phyloP scores from a whole-genome alignment of 2,797 vertebrate genomes.

The Rhinichthys osculus region DNA sequence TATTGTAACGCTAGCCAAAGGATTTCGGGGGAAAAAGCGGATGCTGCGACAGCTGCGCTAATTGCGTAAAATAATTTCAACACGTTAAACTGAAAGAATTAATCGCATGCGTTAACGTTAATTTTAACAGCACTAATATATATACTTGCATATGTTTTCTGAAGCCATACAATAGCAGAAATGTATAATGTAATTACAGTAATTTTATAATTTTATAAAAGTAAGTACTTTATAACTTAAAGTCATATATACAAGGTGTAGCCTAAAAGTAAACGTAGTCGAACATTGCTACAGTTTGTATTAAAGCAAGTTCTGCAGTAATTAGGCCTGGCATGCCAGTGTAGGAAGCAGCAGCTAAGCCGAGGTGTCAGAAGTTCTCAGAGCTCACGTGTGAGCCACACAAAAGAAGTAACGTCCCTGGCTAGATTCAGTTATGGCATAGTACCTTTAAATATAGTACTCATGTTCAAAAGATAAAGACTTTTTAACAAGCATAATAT shows the following conservation, averaged over 20 bases:
- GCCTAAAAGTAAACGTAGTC: background rate
- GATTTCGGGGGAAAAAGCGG: no score
- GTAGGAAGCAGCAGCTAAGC: slow-evolving; percentile 62
- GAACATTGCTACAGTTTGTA: slow-evolving; percentile 37
- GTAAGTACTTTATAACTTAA: background rate
- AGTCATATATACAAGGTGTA: background rate
- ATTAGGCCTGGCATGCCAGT: slow-evolving; percentile 63
- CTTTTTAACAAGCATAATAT: background rate
- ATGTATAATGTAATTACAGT: no score
- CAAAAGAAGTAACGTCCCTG: slow-evolving; percentile 20
- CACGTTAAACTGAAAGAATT: no score
- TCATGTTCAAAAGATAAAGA: background rate
- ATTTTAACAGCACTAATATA: no score
- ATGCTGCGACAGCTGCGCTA: no score
- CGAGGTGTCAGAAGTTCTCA: slow-evolving; percentile 51
- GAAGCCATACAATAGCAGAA: background rate
- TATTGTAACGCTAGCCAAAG: no score
- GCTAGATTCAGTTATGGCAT: background rate
- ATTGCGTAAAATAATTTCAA: no score
- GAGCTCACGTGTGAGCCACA: slow-evolving; percentile 67
- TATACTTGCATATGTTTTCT: background rate
- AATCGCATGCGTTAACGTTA: no score
- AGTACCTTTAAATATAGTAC: background rate
- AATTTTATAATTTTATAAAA: background rate
- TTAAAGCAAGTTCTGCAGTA: slow-evolving; percentile 63